Evolutionary conservation across 2,888 invertebrate species (phyloP).

Genomic region (Ophion obscuratus): DNA sequence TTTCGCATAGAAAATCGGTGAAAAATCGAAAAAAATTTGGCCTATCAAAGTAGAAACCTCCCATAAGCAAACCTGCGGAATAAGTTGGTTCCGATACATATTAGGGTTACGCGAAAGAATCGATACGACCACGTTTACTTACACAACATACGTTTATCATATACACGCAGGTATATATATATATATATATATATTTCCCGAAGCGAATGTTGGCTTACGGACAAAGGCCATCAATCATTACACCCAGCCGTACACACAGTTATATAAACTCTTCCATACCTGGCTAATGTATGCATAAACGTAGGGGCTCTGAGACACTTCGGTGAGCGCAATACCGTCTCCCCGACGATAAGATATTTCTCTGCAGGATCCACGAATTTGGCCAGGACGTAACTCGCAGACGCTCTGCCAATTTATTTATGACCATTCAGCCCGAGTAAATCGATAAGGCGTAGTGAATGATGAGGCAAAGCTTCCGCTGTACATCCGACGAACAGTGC

Average conservation of each 20-base stretch:
- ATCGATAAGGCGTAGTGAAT: slow-evolving; percentile 56
- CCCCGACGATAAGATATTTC: slow-evolving; percentile 38
- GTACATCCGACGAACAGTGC: not conserved
- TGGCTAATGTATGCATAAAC: not conserved
- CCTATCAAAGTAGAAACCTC: no score
- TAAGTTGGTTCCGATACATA: slow-evolving; percentile 1
- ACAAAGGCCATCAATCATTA: slow-evolving; percentile 77
- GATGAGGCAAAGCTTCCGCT: slow-evolving; percentile 1
- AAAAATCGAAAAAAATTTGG: no score
- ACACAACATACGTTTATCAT: slow-evolving; percentile 24
- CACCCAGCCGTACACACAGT: slow-evolving; percentile 41
- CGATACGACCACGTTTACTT: slow-evolving; percentile 44
- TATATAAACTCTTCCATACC: slow-evolving; percentile 20
- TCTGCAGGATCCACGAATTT: slow-evolving; percentile 44
- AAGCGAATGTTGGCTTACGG: slow-evolving; percentile 66
- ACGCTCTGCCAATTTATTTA: slow-evolving; percentile 59
- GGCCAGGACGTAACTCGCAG: slow-evolving; percentile 43
- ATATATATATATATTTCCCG: slow-evolving; percentile 57
- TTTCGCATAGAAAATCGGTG: no score
- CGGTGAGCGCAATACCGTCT: slow-evolving; percentile 25
- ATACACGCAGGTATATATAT: slow-evolving; percentile 39
- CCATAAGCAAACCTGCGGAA: not conserved
- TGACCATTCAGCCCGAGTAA: slow-evolving; percentile 25
- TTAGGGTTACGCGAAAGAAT: slow-evolving; percentile 39
- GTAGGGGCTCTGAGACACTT: slow-evolving; percentile 44